Evolutionary conservation across 2,113 vertebrate species (phyloP), one percentile per base, ranked within the genome.

Genomic region (Gnathonemus echidnorhynchus): DNA sequence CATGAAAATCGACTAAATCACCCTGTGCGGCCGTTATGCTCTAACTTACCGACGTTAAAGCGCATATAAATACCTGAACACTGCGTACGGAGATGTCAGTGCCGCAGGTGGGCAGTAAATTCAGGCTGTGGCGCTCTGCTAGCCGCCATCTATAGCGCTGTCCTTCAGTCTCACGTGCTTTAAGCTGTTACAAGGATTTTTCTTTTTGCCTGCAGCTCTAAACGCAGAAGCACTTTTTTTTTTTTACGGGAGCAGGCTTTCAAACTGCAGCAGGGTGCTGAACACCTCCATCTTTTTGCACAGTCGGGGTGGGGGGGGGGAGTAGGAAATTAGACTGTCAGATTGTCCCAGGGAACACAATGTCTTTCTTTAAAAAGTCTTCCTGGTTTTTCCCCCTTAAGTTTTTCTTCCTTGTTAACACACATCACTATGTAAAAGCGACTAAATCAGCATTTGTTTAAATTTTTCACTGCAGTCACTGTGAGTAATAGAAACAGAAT

Each of bases 351-450:
- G 83, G 83, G 83, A 17, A 89, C 86, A 91, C 91, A 88, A 89
- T 56, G 86, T 87, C n/a, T 10, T 35, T 87, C 92, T 92, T 92
- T 62, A 88, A 88, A 92, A 90, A 88, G 86, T 83, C 86, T 19
- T 50, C 46, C n/a, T 87, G 24, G 13, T n/a, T 56, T 19, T 62
- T 46, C 10, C 17, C 39, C 77, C 10, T 15, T 17, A 5, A 42
- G 86, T 91, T 89, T 84, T 84, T 50, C 77, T 9, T 31, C 74
- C 90, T 88, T 77, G 31, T 92, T 92, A 27, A 49, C 21, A 27
- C 24, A 48, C 84, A 27, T 86, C n/a, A 50, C 46, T 27, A 50
- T 5, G 48, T 49, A 86, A 19, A 31, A 50, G 15, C 2, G 6
- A 80, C 62, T 70, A 70, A 70, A 27, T 31, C 62, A 70, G 62